Evolutionary conservation across 2,888 invertebrate species (phyloP).

Genomic region (Schizaphis graminum): DNA sequence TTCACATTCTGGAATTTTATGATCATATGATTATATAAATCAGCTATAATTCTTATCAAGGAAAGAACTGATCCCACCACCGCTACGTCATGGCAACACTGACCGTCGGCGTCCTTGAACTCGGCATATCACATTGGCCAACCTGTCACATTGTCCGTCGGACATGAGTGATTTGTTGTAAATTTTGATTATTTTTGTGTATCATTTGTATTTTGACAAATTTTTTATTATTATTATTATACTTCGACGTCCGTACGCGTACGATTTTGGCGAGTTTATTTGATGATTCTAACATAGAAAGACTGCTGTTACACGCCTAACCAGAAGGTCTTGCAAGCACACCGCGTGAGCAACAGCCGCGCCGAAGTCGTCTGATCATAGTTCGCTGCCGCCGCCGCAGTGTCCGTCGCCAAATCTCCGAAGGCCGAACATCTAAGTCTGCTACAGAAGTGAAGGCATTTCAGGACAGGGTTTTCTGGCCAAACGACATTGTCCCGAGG

Average conservation of each 20-base stretch:
- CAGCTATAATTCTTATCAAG: neutral
- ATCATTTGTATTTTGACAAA: neutral
- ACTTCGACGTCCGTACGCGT: neutral
- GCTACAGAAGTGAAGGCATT: neutral
- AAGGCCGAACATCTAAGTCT: neutral
- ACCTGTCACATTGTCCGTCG: constrained; percentile 62
- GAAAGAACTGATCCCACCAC: neutral
- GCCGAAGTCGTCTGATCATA: neutral
- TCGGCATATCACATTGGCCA: constrained; percentile 48
- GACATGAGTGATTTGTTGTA: constrained; percentile 65
- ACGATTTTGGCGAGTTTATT: neutral
- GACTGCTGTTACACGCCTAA: neutral
- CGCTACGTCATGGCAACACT: constrained; percentile 38
- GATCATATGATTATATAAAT: neutral
- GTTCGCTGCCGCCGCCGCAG: neutral
- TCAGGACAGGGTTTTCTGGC: neutral
- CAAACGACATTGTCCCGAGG: neutral
- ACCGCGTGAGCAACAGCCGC: neutral
- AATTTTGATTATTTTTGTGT: constrained; percentile 64
- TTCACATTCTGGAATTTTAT: too few species aligned
- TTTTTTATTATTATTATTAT: constrained; percentile 14
- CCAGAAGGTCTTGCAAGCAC: neutral
- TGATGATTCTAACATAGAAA: neutral
- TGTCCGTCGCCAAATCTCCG: neutral
- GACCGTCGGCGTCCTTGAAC: constrained; percentile 61